Conservation (phyloP, 2,888 invertebrate genomes). For the Platerodrilus igneus region DNA sequence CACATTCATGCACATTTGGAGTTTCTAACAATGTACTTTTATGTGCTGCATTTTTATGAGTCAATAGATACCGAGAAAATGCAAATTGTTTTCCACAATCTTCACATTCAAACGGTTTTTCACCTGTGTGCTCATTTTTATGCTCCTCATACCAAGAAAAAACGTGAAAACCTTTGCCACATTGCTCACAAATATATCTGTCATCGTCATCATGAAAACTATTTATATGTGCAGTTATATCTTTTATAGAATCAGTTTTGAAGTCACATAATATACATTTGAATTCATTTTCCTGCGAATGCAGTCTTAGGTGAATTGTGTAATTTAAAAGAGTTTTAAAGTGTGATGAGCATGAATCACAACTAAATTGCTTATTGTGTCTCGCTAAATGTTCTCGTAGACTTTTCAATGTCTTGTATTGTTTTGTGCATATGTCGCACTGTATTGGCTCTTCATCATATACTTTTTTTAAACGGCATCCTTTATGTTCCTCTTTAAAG, state of each 20-base stretch:
- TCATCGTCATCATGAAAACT: slow-evolving; percentile 39
- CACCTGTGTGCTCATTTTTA: slow-evolving; percentile 55
- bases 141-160: slow-evolving; percentile 55
- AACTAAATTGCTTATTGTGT: slow-evolving; percentile 44
- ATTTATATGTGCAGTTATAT: slow-evolving; percentile 42
- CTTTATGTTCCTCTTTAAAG: slow-evolving; percentile 32
- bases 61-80: slow-evolving; percentile 43
- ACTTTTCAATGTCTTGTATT: slow-evolving; percentile 37
- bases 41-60: slow-evolving; percentile 44
- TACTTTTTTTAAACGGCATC: slow-evolving; percentile 15
- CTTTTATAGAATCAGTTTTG: slow-evolving; percentile 37
- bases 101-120: slow-evolving; percentile 53
- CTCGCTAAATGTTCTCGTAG: slow-evolving; percentile 44
- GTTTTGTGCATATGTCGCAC: slow-evolving; percentile 44
- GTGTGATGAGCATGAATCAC: slow-evolving; percentile 41
- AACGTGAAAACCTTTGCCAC: slow-evolving; percentile 55
- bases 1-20: slow-evolving; percentile 43
- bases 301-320: slow-evolving; percentile 41
- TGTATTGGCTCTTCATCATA: slow-evolving; percentile 23
- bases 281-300: slow-evolving; percentile 40
- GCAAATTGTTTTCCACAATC: slow-evolving; percentile 53
- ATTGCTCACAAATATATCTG: slow-evolving; percentile 53
- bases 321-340: slow-evolving; percentile 44
- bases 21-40: slow-evolving; percentile 35
- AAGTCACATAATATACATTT: slow-evolving; percentile 44